Percentiles rank a stretch among this genome's conserved stretches.
phyloP scores from a whole-genome alignment of 1,140 invertebrate species.

The Drosophila nikananu region DNA sequence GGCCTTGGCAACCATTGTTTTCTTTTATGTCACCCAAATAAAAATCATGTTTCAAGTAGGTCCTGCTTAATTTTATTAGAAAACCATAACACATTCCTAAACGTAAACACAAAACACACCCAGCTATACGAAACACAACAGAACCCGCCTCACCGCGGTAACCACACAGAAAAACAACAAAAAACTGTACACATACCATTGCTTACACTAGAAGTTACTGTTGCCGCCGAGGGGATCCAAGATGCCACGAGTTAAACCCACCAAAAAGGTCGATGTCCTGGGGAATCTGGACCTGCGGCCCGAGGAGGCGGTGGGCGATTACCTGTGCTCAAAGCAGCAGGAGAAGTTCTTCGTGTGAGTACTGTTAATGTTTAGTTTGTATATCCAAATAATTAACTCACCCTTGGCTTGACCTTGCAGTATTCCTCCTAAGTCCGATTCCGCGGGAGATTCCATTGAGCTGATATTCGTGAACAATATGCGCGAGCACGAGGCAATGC shows the following conservation, averaged over 20 bases:
- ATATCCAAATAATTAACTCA: background rate
- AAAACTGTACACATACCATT: background rate
- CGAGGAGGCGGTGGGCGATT: slow-evolving; percentile 76
- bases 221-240: slow-evolving; percentile 16
- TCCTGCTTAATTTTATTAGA: slow-evolving; percentile 41
- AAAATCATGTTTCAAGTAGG: slow-evolving; percentile 53
- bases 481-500: slow-evolving; percentile 73
- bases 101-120: slow-evolving; percentile 19
- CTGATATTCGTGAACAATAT: slow-evolving; percentile 72
- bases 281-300: slow-evolving; percentile 79
- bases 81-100: slow-evolving; percentile 19
- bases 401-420: slow-evolving; percentile 25
- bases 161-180: slow-evolving; percentile 10
- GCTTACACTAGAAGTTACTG: slow-evolving; percentile 10
- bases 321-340: slow-evolving; percentile 69
- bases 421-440: slow-evolving; percentile 71
- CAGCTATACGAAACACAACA: slow-evolving; percentile 1
- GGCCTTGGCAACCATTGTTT: slow-evolving; percentile 42
- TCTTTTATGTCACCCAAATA: slow-evolving; percentile 19
- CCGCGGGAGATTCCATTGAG: slow-evolving; percentile 76
- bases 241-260: slow-evolving; percentile 83
- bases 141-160: background rate
- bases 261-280: slow-evolving; percentile 76
- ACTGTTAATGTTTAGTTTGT: background rate
- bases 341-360: slow-evolving; percentile 79